A percentile compares a stretch with the other conserved stretches of the same genome.
phyloP scores from a whole-genome alignment of 2,888 invertebrate genomes.

The Ganaspis brasiliensis region DNA sequence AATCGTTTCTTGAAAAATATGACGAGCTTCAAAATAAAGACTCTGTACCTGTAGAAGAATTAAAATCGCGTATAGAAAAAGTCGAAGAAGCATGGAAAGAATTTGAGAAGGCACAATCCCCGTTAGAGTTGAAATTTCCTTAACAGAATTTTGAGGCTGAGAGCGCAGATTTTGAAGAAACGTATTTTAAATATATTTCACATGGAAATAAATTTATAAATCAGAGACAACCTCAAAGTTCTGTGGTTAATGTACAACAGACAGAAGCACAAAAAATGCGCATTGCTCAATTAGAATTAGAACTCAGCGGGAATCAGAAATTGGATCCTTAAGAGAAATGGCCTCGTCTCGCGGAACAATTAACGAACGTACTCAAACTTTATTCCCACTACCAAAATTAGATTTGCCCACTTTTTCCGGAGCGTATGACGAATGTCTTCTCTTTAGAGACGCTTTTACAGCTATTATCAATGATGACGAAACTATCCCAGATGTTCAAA shows the following conservation, averaged over 20 bases:
- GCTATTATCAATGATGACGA: background rate
- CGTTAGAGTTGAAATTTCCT: background rate
- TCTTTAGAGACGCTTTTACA: background rate
- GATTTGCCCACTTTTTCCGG: constrained; percentile 1
- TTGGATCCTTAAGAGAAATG: background rate
- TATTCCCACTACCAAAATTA: background rate
- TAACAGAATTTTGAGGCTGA: background rate
- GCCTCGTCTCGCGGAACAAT: background rate
- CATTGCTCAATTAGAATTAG: background rate
- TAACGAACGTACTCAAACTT: background rate
- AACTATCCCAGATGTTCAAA: background rate
- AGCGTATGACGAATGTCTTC: background rate
- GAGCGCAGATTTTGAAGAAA: background rate
- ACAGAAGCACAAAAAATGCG: no score
- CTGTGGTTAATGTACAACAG: no score
- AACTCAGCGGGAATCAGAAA: background rate
- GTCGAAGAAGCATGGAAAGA: no score
- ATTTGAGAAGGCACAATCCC: no score
- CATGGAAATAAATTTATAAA: background rate
- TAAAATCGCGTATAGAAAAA: no score
- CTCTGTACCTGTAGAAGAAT: no score
- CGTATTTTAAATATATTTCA: background rate
- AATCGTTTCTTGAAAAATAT: background rate
- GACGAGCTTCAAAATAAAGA: no score
- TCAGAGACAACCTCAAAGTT: background rate